Evolutionary conservation across 2,888 invertebrate genomes (phyloP).

Genomic region (Dioctria rufipes): DNA sequence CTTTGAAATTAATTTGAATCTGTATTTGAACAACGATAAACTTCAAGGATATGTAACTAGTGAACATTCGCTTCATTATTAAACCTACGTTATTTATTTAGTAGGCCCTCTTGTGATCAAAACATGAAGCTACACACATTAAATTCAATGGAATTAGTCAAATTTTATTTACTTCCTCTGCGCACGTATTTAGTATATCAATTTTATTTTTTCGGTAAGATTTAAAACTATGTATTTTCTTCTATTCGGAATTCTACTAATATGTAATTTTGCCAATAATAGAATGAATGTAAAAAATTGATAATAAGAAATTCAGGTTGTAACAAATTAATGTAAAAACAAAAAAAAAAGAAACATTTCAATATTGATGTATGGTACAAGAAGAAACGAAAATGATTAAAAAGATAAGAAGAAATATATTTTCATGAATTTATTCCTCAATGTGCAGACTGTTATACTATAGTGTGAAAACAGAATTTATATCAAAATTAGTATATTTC

Average conservation of each 20-base stretch:
- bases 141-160: no score
- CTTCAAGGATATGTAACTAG: no score
- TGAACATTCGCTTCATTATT: no score
- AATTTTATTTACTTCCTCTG: slow-evolving; percentile 17
- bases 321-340: slow-evolving; percentile 34
- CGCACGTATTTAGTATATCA: no score
- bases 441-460: slow-evolving; percentile 39
- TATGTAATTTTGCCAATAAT: background rate
- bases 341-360: no score
- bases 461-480: background rate
- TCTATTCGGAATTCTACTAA: background rate
- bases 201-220: background rate
- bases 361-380: no score
- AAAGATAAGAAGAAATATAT: slow-evolving; percentile 40
- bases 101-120: no score
- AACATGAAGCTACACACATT: no score
- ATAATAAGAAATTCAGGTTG: slow-evolving; percentile 22
- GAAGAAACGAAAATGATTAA: slow-evolving; percentile 26
- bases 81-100: no score
- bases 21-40: no score
- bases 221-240: background rate
- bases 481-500: no score
- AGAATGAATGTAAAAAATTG: slow-evolving; percentile 12
- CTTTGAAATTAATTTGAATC: no score
- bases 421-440: slow-evolving; percentile 45